phyloP scores from a whole-genome alignment of 2,797 vertebrate genomes.

The Epinephelus coioides region DNA sequence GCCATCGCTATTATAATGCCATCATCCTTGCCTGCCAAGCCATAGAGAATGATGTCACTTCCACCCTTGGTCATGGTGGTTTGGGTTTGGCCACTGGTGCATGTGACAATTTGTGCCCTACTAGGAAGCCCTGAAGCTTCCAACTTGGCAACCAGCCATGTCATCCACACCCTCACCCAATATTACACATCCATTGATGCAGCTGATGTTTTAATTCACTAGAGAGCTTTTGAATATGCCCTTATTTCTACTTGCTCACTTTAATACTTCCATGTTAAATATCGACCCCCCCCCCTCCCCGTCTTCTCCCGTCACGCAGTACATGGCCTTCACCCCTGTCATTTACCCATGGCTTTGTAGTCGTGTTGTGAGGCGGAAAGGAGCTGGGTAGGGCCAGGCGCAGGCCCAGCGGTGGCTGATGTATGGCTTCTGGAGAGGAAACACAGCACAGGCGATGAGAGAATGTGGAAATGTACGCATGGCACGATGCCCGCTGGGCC shows the following conservation, averaged over 20 bases:
- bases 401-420: conserved; percentile 60
- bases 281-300: conserved; percentile 5
- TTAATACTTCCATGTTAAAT: conserved; percentile 47
- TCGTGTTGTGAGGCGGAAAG: conserved; percentile 67
- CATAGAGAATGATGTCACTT: conserved; percentile 88
- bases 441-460: conserved; percentile 72
- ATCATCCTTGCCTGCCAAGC: conserved; percentile 82
- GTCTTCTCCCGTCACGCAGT: conserved; percentile 42
- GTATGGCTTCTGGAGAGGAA: conserved; percentile 82
- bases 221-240: conserved; percentile 49
- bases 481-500: conserved; percentile 72
- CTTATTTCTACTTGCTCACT: conserved; percentile 55
- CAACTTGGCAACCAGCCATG: conserved; percentile 75
- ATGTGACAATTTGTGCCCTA: conserved; percentile 85
- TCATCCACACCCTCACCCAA: conserved; percentile 62
- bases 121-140: conserved; percentile 77
- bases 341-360: conserved; percentile 73
- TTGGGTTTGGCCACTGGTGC: conserved; percentile 82
- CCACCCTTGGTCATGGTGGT: conserved; percentile 86
- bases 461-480: conserved; percentile 77
- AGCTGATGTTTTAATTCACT: conserved; percentile 52
- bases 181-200: conserved; percentile 54
- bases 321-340: conserved; percentile 52
- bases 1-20: conserved; percentile 84
- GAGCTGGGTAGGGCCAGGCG: conserved; percentile 52